Base-by-base conservation (phyloP, 2,797 vertebrate species). In the Pagetopsis macropterus region DNA sequence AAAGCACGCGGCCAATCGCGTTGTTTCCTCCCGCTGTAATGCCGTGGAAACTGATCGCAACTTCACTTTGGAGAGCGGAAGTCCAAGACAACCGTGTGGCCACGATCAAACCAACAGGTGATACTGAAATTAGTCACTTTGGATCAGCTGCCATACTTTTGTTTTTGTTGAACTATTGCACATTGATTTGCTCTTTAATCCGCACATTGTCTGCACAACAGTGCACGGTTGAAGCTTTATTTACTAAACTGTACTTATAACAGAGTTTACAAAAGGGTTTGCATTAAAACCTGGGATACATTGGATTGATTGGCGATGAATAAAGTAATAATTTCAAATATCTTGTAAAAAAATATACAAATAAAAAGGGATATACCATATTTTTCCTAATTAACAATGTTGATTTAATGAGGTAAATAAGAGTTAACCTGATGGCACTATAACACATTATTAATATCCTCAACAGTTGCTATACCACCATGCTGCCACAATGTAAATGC, bases 51-150 rank as follows among this genome's bases (percentile, higher is more conserved):
- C 48, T 14, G 16, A 62, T 65, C 57, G 27, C 55, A 55, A 33
- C 60, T 71, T 78, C 64, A 51, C 61, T 12, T n/a, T 70, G 66
- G 54, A 72, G 67, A 49, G 73, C 72, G 73, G 81, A 87, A 84
- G 65, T 61, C 54, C 54, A 45, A 78, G 21, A 46, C 63, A 61
- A 58, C 41, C 52, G 3, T 70, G 65, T 64, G 78, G 82, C 65
- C 57, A 62, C 45, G 45, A 55, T 68, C 52, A 78, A 65, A 87
- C 65, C 74, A 78, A 63, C 64, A 88, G 74, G 84, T 88, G 72
- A 78, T 52, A 23, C 46, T 58, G 82, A 86, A 80, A 87, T 87
- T 58, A 86, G 75, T 87, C 84, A 82, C 11, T 50, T 71, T 76
- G 71, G 72, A 81, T 76, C 45, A 48, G 10, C 19, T 77, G 84